Conservation (phyloP, 2,113 vertebrate genomes). For the Dryoscopus gambensis region DNA sequence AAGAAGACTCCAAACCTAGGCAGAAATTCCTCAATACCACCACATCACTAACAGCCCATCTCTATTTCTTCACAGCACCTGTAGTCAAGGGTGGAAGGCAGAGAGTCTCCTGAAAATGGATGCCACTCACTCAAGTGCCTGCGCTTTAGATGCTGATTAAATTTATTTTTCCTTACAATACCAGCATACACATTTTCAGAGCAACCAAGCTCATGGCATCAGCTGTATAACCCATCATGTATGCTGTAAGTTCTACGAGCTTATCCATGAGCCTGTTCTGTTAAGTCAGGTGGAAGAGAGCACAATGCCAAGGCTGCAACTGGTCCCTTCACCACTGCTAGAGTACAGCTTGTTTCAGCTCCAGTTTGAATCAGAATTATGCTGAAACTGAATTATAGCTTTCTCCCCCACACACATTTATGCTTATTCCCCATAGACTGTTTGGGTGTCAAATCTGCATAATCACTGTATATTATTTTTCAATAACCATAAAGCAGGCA, state of each 20-base stretch:
- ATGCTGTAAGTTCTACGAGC: neutral
- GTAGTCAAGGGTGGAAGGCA: neutral
- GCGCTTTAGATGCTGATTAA: neutral
- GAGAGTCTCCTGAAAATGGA: neutral
- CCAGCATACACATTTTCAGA: neutral
- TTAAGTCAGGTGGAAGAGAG: neutral
- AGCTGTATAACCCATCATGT: neutral
- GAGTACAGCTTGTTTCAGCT: neutral
- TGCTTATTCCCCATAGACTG: slow-evolving; percentile 29
- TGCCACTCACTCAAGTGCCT: neutral
- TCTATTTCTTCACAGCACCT: neutral
- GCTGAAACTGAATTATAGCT: slow-evolving; percentile 32
- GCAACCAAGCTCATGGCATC: neutral
- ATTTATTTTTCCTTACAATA: neutral
- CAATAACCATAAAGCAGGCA: slow-evolving; percentile 60
- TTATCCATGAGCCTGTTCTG: neutral
- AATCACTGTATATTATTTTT: slow-evolving; percentile 62
- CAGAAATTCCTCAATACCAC: neutral
- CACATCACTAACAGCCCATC: neutral
- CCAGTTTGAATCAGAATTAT: neutral
- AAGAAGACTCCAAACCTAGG: neutral
- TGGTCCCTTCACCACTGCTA: neutral
- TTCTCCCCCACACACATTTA: neutral
- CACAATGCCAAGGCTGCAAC: neutral
- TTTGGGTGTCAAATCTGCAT: slow-evolving; percentile 59